Evolutionary conservation across 92 coral and sea anemone genomes (phyloP), one percentile per base, ranked within the genome.

Genomic region (Metridium senile): DNA sequence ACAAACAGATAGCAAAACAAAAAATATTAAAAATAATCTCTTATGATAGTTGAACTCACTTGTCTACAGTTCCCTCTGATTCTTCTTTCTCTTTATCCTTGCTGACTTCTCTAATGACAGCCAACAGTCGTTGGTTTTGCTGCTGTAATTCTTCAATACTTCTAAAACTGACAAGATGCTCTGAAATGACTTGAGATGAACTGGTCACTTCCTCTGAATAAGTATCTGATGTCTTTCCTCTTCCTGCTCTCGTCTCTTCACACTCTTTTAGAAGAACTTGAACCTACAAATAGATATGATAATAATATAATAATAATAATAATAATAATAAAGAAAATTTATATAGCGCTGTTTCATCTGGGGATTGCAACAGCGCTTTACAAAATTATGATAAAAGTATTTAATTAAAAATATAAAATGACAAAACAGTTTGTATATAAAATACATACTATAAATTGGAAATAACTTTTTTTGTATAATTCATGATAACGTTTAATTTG

Each of bases 121-220:
- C 87, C 74, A 96, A 82, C 1, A 96, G 82, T 59, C 87, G 85
- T 45, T 92, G 99, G 75, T 96, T 96, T 63, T 96, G 99, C 64
- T 95, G 97, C 73, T 95, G 99, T 27, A 95, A 85, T 46, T 95
- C 99, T 75, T 95, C 99, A 43, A 95, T 95, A 77, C 74, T 95
- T 86, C 88, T 95, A 77, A 95, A 95, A 23, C 96, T 85, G 56
- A 95, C 99, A 43, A 95, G 93, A 74, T 83, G 97, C n/a, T 87
- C 81, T 17, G 99, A 92, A 66, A 95, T 95, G 76, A 95, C 97
- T 54, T 93, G 93, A 0, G 99, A 95, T 28, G 99, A 95, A 54
- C 99, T 95, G 29, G 99, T 86, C 27, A 95, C 99, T 71, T 93
- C 97, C 22, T 83, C 84, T 64, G 88, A 81, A 10, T 93, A 87